These are phyloP conservation scores for Cephus cinctus DNA, from an alignment of 1,140 invertebrate species.

Conservation along the genomic window DNA sequence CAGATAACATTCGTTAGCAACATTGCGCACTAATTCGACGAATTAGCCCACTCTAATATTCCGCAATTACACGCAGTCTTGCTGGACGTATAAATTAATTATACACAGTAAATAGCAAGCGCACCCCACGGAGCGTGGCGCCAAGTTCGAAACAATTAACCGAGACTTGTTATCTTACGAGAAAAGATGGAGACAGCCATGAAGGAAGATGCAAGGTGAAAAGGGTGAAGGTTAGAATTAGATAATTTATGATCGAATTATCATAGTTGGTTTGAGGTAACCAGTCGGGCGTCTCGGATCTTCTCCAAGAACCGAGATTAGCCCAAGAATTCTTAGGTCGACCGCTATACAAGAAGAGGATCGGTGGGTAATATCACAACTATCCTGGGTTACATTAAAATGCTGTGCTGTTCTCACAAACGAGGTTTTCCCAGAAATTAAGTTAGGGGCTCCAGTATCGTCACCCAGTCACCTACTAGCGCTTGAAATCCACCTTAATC, in stretches of 20 bases:
- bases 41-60: conserved; percentile 27
- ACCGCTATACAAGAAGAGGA: too few relatives aligned
- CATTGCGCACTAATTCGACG: too few relatives aligned
- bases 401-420: too few relatives aligned
- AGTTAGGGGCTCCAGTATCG: neutral
- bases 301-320: too few relatives aligned
- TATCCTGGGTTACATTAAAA: too few relatives aligned
- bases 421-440: too few relatives aligned
- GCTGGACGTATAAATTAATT: conserved; percentile 34
- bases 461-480: neutral
- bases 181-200: conserved; percentile 8
- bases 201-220: neutral
- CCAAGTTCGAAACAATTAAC: conserved; percentile 40
- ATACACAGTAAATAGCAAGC: conserved; percentile 32
- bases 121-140: conserved; percentile 17
- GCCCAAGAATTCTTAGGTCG: too few relatives aligned
- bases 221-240: conserved; percentile 19
- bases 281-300: too few relatives aligned
- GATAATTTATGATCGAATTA: too few relatives aligned
- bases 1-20: too few relatives aligned
- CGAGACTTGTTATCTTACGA: conserved; percentile 28
- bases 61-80: conserved; percentile 22
- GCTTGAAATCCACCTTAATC: conserved; percentile 1
- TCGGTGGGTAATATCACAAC: too few relatives aligned
- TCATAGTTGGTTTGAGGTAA: too few relatives aligned